Percentiles rank a stretch among this genome's conserved stretches.
Conservation (phyloP, 2,888 invertebrate genomes). For the Melanotus villosus region DNA sequence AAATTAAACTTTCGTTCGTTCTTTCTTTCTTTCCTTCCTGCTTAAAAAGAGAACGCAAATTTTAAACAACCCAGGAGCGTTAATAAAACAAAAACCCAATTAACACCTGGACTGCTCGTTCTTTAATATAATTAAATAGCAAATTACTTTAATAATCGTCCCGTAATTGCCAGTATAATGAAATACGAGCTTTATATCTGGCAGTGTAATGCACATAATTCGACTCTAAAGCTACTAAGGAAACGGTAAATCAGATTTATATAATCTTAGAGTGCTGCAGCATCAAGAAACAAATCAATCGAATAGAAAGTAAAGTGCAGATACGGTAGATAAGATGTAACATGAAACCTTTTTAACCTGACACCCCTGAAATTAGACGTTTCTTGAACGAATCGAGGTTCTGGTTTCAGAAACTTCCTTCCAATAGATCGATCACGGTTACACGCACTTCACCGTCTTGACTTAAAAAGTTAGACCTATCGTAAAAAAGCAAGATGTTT, state of each 20-base stretch:
- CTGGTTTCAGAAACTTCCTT: slow-evolving; percentile 17
- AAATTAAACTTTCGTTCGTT: too few relatives aligned
- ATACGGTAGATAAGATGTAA: slow-evolving; percentile 22
- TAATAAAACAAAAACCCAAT: slow-evolving; percentile 2
- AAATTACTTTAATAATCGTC: slow-evolving; percentile 8
- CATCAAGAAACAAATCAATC: slow-evolving; percentile 14
- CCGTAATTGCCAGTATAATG: slow-evolving; percentile 9
- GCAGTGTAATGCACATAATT: slow-evolving; percentile 9
- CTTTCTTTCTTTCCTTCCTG: too few relatives aligned
- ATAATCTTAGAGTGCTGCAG: slow-evolving; percentile 1
- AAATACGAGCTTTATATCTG: slow-evolving; percentile 6
- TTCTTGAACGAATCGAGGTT: slow-evolving; percentile 9
- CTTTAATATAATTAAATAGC: not conserved
- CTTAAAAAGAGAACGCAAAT: too few relatives aligned
- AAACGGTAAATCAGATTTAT: slow-evolving; percentile 12
- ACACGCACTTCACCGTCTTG: slow-evolving; percentile 21
- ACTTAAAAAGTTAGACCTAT: slow-evolving; percentile 2
- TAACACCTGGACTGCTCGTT: not conserved
- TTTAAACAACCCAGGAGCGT: too few relatives aligned
- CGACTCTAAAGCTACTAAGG: not conserved
- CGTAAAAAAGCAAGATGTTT: slow-evolving; percentile 27
- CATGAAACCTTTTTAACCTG: slow-evolving; percentile 26
- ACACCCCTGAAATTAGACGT: slow-evolving; percentile 32
- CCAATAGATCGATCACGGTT: slow-evolving; percentile 27
- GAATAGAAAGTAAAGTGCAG: slow-evolving; percentile 22